Evolutionary conservation across 2,113 vertebrate genomes (phyloP).

Genomic region (Odontophorus gujanensis): DNA sequence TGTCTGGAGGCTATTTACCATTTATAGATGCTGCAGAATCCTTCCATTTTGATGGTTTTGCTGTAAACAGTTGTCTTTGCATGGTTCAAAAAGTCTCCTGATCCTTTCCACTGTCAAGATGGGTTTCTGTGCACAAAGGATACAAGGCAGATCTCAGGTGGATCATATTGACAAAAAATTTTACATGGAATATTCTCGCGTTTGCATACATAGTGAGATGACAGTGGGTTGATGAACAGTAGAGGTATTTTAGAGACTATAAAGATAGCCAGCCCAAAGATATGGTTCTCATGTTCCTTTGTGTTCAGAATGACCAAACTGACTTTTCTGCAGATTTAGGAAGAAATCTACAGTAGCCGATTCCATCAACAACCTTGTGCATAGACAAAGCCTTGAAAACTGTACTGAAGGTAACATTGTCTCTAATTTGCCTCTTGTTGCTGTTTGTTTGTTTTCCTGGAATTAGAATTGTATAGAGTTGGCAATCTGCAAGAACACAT

Average conservation of each 20-base stretch:
- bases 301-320: not conserved
- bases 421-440: not conserved
- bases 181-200: not conserved
- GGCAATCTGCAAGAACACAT: not conserved
- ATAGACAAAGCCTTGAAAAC: conserved; percentile 79
- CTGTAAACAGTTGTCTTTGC: not conserved
- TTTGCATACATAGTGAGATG: not conserved
- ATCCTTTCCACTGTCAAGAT: not conserved
- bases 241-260: not conserved
- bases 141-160: not conserved
- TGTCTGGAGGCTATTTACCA: not conserved
- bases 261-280: not conserved
- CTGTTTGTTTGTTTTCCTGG: not conserved
- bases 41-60: not conserved
- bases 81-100: not conserved
- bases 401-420: conserved; percentile 89
- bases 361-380: conserved; percentile 86
- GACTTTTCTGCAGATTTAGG: conserved; percentile 81
- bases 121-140: fast-evolving
- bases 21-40: not conserved
- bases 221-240: not conserved
- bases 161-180: not conserved
- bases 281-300: fast-evolving
- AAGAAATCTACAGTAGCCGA: conserved; percentile 87
- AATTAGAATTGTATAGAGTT: not conserved